Evolutionary conservation across 2,888 invertebrate genomes (phyloP).

Genomic region (Schizaphis graminum): DNA sequence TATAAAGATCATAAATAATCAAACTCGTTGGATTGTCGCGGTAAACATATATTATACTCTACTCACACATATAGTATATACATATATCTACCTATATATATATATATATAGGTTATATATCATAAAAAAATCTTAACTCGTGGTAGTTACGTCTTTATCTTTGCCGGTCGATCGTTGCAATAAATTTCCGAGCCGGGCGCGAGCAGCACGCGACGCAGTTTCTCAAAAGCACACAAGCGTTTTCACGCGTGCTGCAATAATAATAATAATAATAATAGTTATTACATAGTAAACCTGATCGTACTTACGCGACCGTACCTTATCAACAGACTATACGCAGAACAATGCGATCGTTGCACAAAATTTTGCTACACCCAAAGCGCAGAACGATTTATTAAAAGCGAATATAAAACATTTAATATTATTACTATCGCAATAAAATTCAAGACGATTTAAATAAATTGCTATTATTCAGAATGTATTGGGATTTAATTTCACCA

Average conservation of each 20-base stretch:
- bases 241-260: slow-evolving; percentile 33
- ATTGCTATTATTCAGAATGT: not conserved
- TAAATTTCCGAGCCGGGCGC: slow-evolving; percentile 52
- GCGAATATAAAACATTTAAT: not conserved
- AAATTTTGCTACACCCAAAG: not conserved
- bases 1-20: slow-evolving; percentile 57
- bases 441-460: not conserved
- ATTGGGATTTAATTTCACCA: not conserved
- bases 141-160: slow-evolving; percentile 59
- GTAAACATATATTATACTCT: not conserved
- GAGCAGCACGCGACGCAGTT: slow-evolving; percentile 54
- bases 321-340: not conserved
- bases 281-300: slow-evolving; percentile 32
- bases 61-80: not conserved
- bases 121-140: slow-evolving; percentile 11
- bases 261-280: slow-evolving; percentile 44
- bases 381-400: not conserved
- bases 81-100: not conserved
- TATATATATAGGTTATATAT: not conserved
- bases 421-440: not conserved
- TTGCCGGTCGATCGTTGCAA: slow-evolving; percentile 45
- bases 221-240: slow-evolving; percentile 54
- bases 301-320: slow-evolving; percentile 1
- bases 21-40: slow-evolving; percentile 51
- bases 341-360: not conserved